Conservation (phyloP, 2,113 vertebrate genomes). For the Grantiella picta region DNA sequence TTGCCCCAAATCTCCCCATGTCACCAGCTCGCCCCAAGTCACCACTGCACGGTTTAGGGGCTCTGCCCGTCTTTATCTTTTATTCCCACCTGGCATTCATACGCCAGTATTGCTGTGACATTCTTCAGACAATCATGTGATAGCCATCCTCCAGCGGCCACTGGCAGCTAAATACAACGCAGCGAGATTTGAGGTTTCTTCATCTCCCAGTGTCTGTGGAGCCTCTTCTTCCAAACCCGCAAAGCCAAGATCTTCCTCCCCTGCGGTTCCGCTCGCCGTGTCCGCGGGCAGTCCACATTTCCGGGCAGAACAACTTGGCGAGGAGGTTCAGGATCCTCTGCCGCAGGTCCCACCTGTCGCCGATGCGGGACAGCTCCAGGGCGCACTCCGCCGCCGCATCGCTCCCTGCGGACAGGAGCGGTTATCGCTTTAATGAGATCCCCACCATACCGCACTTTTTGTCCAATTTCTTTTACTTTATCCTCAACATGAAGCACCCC, state of each 20-base stretch:
- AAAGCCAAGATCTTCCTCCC: not conserved
- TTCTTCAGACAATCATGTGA: not conserved
- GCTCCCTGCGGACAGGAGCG: conserved; percentile 8
- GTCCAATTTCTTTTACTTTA: not conserved
- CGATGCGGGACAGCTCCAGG: conserved; percentile 61
- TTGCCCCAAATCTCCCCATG: not conserved
- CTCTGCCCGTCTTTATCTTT: not conserved
- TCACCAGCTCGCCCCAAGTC: not conserved
- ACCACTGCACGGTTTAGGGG: not conserved
- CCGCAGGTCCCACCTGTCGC: conserved; percentile 68
- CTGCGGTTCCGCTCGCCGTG: not conserved
- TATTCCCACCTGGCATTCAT: not conserved
- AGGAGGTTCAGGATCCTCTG: conserved; percentile 70
- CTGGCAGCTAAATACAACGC: not conserved
- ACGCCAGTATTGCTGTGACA: not conserved
- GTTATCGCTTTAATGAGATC: accelerated
- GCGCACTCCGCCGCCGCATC: conserved; percentile 53
- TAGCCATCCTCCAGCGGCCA: not conserved
- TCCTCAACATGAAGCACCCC: not conserved
- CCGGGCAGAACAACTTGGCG: conserved; percentile 49
- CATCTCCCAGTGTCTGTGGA: not conserved
- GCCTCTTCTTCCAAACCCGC: not conserved
- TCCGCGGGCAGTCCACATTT: not conserved
- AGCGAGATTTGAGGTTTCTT: not conserved
- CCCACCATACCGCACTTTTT: accelerated